Conservation (phyloP, 2,113 vertebrate genomes). For the Salvelinus sp. region DNA sequence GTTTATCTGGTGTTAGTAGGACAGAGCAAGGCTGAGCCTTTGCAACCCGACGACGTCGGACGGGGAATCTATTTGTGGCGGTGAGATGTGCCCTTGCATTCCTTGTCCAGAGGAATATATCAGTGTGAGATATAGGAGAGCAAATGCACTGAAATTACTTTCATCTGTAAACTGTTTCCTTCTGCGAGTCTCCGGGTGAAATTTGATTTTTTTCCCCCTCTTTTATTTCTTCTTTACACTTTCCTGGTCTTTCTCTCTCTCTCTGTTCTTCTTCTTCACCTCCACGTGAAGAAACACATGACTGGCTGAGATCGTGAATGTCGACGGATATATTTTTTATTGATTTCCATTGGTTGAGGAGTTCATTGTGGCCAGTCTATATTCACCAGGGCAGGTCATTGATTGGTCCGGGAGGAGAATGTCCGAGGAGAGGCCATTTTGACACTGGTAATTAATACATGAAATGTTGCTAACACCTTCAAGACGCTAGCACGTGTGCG, state of each 20-base stretch:
- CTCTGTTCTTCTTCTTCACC: not conserved
- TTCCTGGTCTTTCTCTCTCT: not conserved
- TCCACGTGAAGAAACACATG: slow-evolving; percentile 53
- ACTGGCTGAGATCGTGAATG: slow-evolving; percentile 60
- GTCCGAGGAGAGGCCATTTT: slow-evolving; percentile 25
- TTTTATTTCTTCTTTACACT: slow-evolving; percentile 11
- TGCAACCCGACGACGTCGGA: slow-evolving; percentile 2
- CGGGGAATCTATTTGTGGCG: slow-evolving; percentile 44
- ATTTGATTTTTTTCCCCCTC: slow-evolving; percentile 54
- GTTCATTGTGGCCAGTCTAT: slow-evolving; percentile 70
- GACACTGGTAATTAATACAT: slow-evolving; percentile 43
- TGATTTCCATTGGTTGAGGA: slow-evolving; percentile 77
- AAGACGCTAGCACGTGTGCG: not conserved
- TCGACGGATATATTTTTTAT: slow-evolving; percentile 81
- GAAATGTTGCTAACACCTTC: slow-evolving; percentile 8
- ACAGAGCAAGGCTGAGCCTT: not conserved
- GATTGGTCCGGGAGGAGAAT: slow-evolving; percentile 38
- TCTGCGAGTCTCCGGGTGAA: slow-evolving; percentile 57
- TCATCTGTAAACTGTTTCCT: slow-evolving; percentile 63
- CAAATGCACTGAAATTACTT: slow-evolving; percentile 64
- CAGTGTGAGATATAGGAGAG: slow-evolving; percentile 43
- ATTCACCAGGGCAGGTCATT: slow-evolving; percentile 70
- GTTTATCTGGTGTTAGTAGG: slow-evolving; percentile 21
- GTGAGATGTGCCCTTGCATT: slow-evolving; percentile 12
- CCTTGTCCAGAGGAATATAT: slow-evolving; percentile 41